These are phyloP conservation scores for Luehdorfia chinensis DNA, from an alignment of 1,140 invertebrate genomes.

Conservation along the genomic window DNA sequence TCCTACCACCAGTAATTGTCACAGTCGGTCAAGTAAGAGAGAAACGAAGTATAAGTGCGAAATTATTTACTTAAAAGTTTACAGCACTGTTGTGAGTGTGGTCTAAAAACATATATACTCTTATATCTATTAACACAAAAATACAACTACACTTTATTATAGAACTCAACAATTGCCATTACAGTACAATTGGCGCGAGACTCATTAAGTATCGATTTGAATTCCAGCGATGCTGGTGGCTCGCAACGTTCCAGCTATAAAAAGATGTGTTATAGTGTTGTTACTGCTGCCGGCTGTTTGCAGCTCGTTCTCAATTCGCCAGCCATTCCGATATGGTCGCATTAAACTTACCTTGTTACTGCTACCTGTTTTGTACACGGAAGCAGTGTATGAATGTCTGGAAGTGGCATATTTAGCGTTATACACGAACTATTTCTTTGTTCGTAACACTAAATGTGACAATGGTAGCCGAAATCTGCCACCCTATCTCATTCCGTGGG, in stretches of 20 bases:
- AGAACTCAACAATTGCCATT: neutral
- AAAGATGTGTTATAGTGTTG: conserved; percentile 22
- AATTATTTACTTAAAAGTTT: too few species aligned
- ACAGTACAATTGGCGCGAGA: neutral
- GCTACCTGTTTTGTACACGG: conserved; percentile 17
- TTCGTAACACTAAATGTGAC: too few species aligned
- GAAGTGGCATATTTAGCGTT: neutral
- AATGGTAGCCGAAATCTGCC: too few species aligned
- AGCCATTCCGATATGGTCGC: conserved; percentile 23
- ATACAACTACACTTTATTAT: neutral
- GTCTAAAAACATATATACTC: too few species aligned
- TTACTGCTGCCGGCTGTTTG: conserved; percentile 11
- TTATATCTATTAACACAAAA: conserved; percentile 2
- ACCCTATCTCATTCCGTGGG: too few species aligned
- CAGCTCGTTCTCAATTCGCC: conserved; percentile 17
- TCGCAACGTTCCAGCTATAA: conserved; percentile 22
- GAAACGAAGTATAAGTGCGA: too few species aligned
- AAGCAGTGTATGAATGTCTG: neutral
- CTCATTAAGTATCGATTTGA: conserved; percentile 24
- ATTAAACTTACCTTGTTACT: conserved; percentile 27
- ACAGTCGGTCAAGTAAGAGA: too few species aligned
- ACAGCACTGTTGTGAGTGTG: too few species aligned
- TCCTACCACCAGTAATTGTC: too few species aligned
- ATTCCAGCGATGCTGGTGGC: conserved; percentile 18
- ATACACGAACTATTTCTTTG: neutral